phyloP scores from a whole-genome alignment of 2,113 vertebrate species.

The Pionites leucogaster region DNA sequence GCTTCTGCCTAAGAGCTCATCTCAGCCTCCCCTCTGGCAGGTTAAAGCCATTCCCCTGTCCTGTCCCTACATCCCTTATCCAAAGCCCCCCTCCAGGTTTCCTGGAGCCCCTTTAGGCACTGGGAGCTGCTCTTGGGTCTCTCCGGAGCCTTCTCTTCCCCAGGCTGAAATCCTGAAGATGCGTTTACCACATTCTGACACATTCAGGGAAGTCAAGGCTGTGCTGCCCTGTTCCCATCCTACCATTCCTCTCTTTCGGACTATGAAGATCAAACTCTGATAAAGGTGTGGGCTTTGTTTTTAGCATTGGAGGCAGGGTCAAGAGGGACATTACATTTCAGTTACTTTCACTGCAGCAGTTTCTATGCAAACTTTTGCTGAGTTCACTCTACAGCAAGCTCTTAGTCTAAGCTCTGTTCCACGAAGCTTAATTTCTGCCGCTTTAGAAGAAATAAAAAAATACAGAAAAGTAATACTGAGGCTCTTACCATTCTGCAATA shows the following conservation, averaged over 20 bases:
- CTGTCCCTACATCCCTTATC: neutral
- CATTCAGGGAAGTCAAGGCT: neutral
- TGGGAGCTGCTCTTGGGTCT: neutral
- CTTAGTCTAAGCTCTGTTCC: neutral
- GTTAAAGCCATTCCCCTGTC: neutral
- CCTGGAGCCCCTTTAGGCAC: neutral
- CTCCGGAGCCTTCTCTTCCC: neutral
- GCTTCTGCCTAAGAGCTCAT: too few species aligned
- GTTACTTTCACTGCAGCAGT: neutral
- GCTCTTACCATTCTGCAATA: slow-evolving; percentile 94
- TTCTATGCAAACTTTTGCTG: neutral
- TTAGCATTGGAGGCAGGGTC: neutral
- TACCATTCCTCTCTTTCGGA: neutral
- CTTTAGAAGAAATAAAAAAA: neutral
- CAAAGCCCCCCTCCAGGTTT: neutral
- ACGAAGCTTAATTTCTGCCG: neutral
- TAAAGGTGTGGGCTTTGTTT: neutral
- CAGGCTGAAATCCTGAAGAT: neutral
- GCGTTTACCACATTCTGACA: neutral
- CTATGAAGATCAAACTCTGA: neutral
- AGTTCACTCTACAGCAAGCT: neutral
- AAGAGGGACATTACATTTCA: neutral
- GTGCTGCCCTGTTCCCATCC: neutral
- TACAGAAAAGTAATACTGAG: neutral
- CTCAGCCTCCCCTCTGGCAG: too few species aligned